Evolutionary conservation across 92 coral and sea anemone genomes (phyloP), one percentile per base, ranked within the genome.

Genomic region (Pocillopora meandrina): DNA sequence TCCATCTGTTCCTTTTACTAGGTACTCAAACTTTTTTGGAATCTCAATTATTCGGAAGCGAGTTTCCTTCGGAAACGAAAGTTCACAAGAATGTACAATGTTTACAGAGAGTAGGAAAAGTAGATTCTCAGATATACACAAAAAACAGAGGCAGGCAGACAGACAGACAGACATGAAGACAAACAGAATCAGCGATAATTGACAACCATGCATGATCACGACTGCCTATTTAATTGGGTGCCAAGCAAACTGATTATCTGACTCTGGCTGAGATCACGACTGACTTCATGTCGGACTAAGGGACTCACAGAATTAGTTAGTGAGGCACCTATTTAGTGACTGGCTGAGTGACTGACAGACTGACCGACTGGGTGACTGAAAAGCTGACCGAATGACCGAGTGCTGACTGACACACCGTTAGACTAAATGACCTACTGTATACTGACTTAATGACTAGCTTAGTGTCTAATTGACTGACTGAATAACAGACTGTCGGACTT

Each of bases 1-100:
- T 56, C 84, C 84, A 21, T 75, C 76, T 63, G 75, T 75, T 33
- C 84, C 84, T 26, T 52, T 80, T 12, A 80, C 84, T 18, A 18
- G n/a, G 14, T n/a, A 67, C 76, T 69, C 56, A 49, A 57, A 80
- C 31, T 69, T 75, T 0, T 26, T 67, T 80, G 84, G 84, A 68
- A 80, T 68, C 11, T 67, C 19, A 2, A 80, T 75, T 12, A 67
- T n/a, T 68, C 70, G 84, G 49, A 56, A 18, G 10, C n/a, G 49
- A 42, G 49, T 42, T 42, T 42, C n/a, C 21, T 16, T 23, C 5
- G 55, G 11, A 79, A 11, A 21, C 2, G 62, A 20, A 1, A 18
- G 61, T 9, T 52, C 10, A 0, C 5, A 56, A 74, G 19, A 8
- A 11, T 14, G 23, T 71, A 2, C 49, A 42, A 42, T 42, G 49